Evolutionary conservation across 2,888 invertebrate genomes (phyloP).

Genomic region (Nomada fucata): DNA sequence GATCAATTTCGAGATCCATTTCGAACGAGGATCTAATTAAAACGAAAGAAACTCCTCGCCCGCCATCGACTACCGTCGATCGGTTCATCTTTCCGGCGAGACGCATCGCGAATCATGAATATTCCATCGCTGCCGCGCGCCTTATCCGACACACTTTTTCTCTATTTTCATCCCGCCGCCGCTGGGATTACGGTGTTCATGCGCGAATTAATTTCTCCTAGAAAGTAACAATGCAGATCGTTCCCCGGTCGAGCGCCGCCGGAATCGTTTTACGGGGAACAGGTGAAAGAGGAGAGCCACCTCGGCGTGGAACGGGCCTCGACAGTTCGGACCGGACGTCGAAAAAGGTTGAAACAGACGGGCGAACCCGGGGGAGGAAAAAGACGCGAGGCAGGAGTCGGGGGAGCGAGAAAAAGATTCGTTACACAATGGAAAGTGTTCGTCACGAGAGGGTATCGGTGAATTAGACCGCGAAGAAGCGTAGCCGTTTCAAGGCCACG

Average conservation of each 20-base stretch:
- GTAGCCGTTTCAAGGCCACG: slow-evolving; percentile 81
- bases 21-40: not conserved
- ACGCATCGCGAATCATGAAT: slow-evolving; percentile 30
- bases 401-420: slow-evolving; percentile 72
- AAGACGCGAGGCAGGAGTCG: not conserved
- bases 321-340: not conserved
- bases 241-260: slow-evolving; percentile 37
- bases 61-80: not conserved
- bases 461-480: slow-evolving; percentile 83
- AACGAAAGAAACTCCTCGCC: not conserved
- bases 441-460: slow-evolving; percentile 80
- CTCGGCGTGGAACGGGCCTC: not conserved
- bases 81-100: slow-evolving; percentile 31
- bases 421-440: slow-evolving; percentile 84
- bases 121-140: slow-evolving; percentile 19
- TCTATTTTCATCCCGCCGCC: slow-evolving; percentile 38
- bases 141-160: slow-evolving; percentile 56
- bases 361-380: not conserved
- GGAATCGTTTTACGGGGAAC: not conserved
- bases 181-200: slow-evolving; percentile 44
- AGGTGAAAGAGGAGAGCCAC: too few relatives aligned
- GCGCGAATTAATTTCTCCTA: slow-evolving; percentile 59
- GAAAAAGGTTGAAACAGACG: not conserved
- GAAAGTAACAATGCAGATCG: slow-evolving; percentile 60
- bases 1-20: too few relatives aligned